phyloP scores from a whole-genome alignment of 2,797 vertebrate genomes.

The Serranus cabrilla region DNA sequence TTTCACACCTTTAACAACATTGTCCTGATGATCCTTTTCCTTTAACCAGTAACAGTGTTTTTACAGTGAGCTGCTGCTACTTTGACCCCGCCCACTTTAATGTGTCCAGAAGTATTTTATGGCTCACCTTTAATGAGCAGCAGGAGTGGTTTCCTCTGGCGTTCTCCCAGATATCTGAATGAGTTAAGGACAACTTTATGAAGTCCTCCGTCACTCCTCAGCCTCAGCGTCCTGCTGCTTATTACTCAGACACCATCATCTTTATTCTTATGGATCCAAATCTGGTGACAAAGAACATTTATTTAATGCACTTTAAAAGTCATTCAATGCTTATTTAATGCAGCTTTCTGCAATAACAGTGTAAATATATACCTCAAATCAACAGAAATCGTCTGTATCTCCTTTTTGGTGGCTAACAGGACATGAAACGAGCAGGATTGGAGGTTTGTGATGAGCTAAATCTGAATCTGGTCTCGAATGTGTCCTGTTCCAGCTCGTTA shows the following conservation, averaged over 20 bases:
- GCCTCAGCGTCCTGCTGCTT: not conserved
- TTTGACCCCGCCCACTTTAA: slow-evolving; percentile 7
- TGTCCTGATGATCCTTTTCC: not conserved
- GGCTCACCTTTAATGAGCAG: slow-evolving; percentile 38
- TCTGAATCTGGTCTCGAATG: too few species aligned
- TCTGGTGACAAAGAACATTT: not conserved
- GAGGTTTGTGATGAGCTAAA: too few species aligned
- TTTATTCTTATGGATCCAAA: not conserved
- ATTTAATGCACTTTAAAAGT: too few species aligned
- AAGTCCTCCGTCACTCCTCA: slow-evolving; percentile 11
- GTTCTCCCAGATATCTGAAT: slow-evolving; percentile 14
- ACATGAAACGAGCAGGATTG: not conserved
- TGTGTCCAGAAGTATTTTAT: slow-evolving; percentile 16
- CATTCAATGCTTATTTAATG: too few species aligned
- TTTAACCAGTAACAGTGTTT: not conserved
- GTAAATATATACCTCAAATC: not conserved
- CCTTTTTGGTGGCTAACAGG: not conserved
- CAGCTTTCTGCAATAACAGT: not conserved
- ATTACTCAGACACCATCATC: not conserved
- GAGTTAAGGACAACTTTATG: slow-evolving; percentile 26
- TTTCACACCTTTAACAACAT: not conserved
- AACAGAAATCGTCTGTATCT: not conserved
- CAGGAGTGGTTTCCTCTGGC: slow-evolving; percentile 20
- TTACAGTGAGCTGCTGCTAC: not conserved
- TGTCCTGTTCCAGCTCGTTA: too few species aligned